phyloP scores from a whole-genome alignment of 2,113 vertebrate species.

The Etheostoma cragini region DNA sequence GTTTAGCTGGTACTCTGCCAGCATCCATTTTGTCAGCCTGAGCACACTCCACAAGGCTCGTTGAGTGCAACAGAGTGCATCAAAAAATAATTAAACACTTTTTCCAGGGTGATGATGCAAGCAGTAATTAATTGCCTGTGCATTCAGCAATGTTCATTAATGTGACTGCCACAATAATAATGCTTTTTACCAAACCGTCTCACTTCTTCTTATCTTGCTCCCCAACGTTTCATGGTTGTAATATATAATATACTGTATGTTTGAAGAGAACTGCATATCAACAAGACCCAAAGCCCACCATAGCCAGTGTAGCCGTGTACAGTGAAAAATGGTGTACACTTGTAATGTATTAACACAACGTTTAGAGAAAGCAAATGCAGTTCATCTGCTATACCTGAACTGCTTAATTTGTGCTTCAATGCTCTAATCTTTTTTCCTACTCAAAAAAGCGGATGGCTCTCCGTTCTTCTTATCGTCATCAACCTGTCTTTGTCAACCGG shows the following conservation, averaged over 20 bases:
- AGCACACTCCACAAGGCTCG: conserved; percentile 62
- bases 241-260: conserved; percentile 4
- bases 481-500: no score
- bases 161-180: conserved; percentile 69
- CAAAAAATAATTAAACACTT: conserved; percentile 80
- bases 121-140: conserved; percentile 77
- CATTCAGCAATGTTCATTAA: conserved; percentile 75
- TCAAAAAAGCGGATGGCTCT: neutral
- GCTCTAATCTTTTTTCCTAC: neutral
- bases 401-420: conserved; percentile 19
- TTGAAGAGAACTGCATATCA: conserved; percentile 24
- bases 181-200: conserved; percentile 60
- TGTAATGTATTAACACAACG: neutral
- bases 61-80: conserved; percentile 75
- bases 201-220: conserved; percentile 55
- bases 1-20: conserved; percentile 73
- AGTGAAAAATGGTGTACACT: neutral
- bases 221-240: conserved; percentile 38
- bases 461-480: conserved; percentile 9
- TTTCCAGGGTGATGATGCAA: conserved; percentile 78
- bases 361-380: neutral
- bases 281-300: neutral
- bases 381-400: conserved; percentile 11
- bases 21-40: conserved; percentile 75
- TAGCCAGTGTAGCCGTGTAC: neutral